Evolutionary conservation across 2,113 vertebrate genomes (phyloP).

Genomic region (Colistium nudipinnis): DNA sequence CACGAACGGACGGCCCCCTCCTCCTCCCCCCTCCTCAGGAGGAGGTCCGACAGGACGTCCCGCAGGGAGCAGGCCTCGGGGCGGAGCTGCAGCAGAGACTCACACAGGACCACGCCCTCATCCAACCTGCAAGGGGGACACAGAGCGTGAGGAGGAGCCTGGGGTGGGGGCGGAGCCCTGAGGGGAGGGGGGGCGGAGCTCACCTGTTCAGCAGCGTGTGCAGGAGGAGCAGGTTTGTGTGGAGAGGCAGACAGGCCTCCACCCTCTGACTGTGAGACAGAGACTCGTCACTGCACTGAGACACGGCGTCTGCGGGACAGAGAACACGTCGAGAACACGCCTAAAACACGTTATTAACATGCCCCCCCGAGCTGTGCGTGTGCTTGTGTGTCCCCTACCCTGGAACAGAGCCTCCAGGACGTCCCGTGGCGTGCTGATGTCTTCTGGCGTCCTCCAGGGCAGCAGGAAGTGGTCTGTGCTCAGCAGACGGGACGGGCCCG

Average conservation of each 20-base stretch:
- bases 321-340: background rate
- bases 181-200: too few species aligned
- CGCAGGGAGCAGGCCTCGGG: conserved; percentile 86
- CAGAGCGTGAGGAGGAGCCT: too few species aligned
- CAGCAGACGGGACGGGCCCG: conserved; percentile 87
- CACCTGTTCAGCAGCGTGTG: conserved; percentile 88
- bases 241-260: conserved; percentile 87
- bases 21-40: conserved; percentile 74
- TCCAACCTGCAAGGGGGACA: conserved; percentile 82
- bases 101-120: conserved; percentile 84
- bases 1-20: conserved; percentile 84
- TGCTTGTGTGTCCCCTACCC: conserved; percentile 74
- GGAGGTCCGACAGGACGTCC: conserved; percentile 85
- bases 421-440: conserved; percentile 86
- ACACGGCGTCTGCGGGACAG: conserved; percentile 84
- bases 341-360: background rate
- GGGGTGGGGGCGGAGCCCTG: too few species aligned
- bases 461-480: conserved; percentile 88
- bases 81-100: conserved; percentile 80
- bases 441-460: conserved; percentile 85
- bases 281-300: conserved; percentile 85
- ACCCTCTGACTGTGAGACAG: conserved; percentile 77
- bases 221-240: conserved; percentile 88
- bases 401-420: conserved; percentile 87
- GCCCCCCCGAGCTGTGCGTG: background rate